A percentile compares a stretch with the other conserved stretches of the same genome.
These are phyloP conservation scores for Thaumetopoea pityocampa DNA, from an alignment of 1,140 invertebrate species.

Conservation along the genomic window DNA sequence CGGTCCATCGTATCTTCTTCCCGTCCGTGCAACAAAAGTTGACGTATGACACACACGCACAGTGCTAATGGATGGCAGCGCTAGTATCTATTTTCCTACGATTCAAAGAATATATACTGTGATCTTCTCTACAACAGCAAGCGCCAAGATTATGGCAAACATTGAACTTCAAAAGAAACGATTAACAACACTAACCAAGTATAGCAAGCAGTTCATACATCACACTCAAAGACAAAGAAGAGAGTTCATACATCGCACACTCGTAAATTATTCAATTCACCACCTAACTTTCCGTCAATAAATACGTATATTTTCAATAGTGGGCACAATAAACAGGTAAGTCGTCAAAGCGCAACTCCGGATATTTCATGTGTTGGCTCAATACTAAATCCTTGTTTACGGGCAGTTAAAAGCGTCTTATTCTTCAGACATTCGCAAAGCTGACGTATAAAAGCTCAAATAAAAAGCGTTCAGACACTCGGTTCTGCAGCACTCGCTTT, in stretches of 20 bases:
- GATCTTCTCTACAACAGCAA: no score
- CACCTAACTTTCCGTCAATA: constrained; percentile 10
- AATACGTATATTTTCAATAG: constrained; percentile 19
- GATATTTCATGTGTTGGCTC: constrained; percentile 32
- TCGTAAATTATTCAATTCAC: not conserved
- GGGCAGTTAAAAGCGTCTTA: constrained; percentile 50
- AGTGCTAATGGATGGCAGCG: no score
- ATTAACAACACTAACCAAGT: no score
- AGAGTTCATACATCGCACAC: not conserved
- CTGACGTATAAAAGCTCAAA: constrained; percentile 30
- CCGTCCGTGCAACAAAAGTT: no score
- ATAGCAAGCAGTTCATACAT: no score
- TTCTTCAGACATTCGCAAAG: constrained; percentile 33
- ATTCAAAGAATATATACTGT: no score
- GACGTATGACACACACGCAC: no score
- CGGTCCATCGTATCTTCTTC: no score
- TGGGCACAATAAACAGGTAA: constrained; percentile 24
- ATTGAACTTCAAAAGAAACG: no score
- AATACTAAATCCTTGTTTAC: constrained; percentile 46
- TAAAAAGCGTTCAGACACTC: constrained; percentile 28
- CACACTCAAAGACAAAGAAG: not conserved
- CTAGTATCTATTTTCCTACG: no score
- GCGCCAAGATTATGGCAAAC: no score
- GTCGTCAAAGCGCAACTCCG: constrained; percentile 21
- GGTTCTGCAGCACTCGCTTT: not conserved